Evolutionary conservation across 2,797 vertebrate genomes (phyloP), one percentile per base, ranked within the genome.

Genomic region (Numenius phaeopus): DNA sequence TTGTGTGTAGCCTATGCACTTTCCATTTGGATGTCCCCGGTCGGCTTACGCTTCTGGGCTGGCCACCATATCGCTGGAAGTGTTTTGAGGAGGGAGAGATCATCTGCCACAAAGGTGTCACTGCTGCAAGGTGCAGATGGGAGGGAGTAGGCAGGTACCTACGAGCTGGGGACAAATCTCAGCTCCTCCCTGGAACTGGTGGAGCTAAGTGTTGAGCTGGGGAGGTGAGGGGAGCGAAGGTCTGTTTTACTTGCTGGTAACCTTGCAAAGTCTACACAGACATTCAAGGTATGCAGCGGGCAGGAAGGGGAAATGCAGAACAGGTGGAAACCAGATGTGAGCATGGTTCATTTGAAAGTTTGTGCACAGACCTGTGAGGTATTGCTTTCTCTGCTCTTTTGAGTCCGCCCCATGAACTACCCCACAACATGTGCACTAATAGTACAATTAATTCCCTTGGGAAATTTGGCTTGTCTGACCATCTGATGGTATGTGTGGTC

Each of bases 251-350:
- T 54, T 54, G 26, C 40, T 6, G 6, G 44, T 70, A 64, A 65
- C 65, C 32, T n/a, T 58, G 80, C 44, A 37, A 39, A 52, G 52
- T 34, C 75, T 73, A 9, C 4, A 2, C 42, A 87, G 80, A 42
- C 50, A 30, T 54, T 70, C 14, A 24, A 80, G 77, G 59, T 55
- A 17, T 30, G 80, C 34, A 20, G n/a, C 4, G 1, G 66, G 37
- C 77, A 87, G 85, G 73, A 86, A 55, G 65, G 57, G 39, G 23
- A 66, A 82, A 62, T 34, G 50, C n/a, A 73, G 73, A 32, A 27
- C 54, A 58, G 88, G 77, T 94, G 95, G 78, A 57, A 92, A 77
- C n/a, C 91, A 95, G 88, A 89, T 95, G 86, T 37, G 47, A 88
- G 34, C 3, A 1, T n/a, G 75, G 29, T 65, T 85, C 54, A 9